A percentile compares a stretch with the other conserved stretches of the same genome.
Evolutionary conservation across 1,140 invertebrate genomes (phyloP).

Genomic region (Protaetia brevitarsis): DNA sequence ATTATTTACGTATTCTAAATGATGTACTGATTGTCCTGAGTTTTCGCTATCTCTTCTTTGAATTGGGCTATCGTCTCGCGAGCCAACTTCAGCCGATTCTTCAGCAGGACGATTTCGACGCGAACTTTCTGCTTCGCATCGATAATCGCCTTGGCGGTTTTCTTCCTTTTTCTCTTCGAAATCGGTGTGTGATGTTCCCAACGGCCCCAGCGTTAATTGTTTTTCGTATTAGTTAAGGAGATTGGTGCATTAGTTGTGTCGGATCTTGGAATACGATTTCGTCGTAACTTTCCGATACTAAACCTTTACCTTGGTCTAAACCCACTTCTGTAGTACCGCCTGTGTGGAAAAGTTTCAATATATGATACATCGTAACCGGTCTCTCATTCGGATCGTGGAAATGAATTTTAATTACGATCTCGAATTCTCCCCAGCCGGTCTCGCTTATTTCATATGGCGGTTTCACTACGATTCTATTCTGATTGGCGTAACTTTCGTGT

Average conservation of each 20-base stretch:
- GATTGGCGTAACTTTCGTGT: conserved; percentile 96
- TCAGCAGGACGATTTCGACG: conserved; percentile 79
- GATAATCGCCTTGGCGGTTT: conserved; percentile 73
- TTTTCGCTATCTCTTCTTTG: conserved; percentile 80
- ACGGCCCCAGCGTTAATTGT: conserved; percentile 66
- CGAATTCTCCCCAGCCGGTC: conserved; percentile 99
- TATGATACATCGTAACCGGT: conserved; percentile 93
- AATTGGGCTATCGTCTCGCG: conserved; percentile 88
- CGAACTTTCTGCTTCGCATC: conserved; percentile 81
- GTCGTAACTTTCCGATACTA: conserved; percentile 94
- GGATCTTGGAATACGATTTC: conserved; percentile 98
- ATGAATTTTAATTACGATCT: conserved; percentile 97
- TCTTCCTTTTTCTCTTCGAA: conserved; percentile 91
- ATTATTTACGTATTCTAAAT: conserved; percentile 15
- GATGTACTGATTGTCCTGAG: conserved; percentile 51
- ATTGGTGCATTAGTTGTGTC: conserved; percentile 90
- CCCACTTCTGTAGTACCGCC: conserved; percentile 53
- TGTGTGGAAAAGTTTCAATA: conserved; percentile 91
- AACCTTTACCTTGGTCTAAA: conserved; percentile 73
- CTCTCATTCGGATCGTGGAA: conserved; percentile 96
- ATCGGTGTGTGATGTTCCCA: conserved; percentile 89
- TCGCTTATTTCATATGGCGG: conserved; percentile 97
- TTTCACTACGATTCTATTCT: conserved; percentile 87
- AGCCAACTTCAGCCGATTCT: conserved; percentile 83
- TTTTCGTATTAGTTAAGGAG: conserved; percentile 73